A percentile compares a stretch with the other conserved stretches of the same genome.
These are phyloP conservation scores for Eudyptes chrysolophus DNA, from an alignment of 2,113 vertebrate genomes.

Conservation along the genomic window DNA sequence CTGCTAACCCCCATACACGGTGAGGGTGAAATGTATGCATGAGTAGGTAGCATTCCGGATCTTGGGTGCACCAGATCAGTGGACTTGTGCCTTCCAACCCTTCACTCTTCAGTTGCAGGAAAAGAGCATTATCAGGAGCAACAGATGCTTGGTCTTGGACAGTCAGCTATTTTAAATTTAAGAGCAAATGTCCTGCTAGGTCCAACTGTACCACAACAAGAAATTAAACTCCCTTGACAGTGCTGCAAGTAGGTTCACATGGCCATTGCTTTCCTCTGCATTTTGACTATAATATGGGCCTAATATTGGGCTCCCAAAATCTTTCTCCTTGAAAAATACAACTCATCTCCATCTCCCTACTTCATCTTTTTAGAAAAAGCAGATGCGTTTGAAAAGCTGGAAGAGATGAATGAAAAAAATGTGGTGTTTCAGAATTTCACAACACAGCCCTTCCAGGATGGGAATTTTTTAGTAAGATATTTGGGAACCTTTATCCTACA, in stretches of 20 bases:
- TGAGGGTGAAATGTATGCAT: accelerated
- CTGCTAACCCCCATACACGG: background rate
- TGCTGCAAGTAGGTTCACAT: background rate
- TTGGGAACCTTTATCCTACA: background rate
- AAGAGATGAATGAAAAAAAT: background rate
- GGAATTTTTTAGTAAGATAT: background rate
- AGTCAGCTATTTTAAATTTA: background rate
- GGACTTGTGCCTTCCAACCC: background rate
- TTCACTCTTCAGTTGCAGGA: background rate
- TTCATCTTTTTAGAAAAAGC: background rate
- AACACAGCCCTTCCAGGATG: background rate
- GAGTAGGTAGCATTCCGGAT: background rate
- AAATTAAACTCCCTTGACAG: background rate
- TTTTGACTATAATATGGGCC: background rate
- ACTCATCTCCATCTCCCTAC: background rate
- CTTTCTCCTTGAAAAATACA: background rate
- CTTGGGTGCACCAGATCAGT: background rate
- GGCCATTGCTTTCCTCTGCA: background rate
- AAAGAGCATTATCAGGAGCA: background rate
- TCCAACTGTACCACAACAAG: background rate
- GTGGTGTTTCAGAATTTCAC: background rate
- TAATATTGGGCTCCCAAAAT: background rate
- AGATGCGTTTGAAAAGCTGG: background rate
- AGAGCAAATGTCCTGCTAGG: background rate
- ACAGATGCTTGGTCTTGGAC: background rate